Evolutionary conservation across 2,797 vertebrate genomes (phyloP), one percentile per base, ranked within the genome.

Genomic region (Pangasius sanitwongsei): DNA sequence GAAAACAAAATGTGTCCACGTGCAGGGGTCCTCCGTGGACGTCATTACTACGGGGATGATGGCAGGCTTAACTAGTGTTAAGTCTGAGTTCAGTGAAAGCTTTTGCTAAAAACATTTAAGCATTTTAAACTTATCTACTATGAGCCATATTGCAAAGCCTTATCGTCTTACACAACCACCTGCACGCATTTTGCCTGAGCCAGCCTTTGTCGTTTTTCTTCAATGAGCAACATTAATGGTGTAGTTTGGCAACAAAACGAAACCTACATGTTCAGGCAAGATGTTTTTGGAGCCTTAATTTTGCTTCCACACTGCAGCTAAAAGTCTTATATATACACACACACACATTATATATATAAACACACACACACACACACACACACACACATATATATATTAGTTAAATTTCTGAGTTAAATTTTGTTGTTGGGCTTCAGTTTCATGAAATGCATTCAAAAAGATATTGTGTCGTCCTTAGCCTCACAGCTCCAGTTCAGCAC

Each of bases 21-120:
- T 55, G 69, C 8, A n/a, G 57, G 88, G 78, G 59, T 57, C 61
- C 55, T 75, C 69, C 11, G 7, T 65, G 16, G 78, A 74, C 78
- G 78, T 89, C 85, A 89, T 31, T 75, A 74, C 65, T 89, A 85
- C 37, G 53, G 63, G 81, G 41, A 77, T 84, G 89, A 90, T 6
- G 83, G 72, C 55, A 72, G 34, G 78, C 84, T 77, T 89, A 86
- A 69, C n/a, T 2, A 55, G 88, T 77, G 87, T 84, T 89, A 87
- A 48, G 70, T 63, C 59, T 6, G 48, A 84, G 78, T 65, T 85
- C 44, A 77, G 75, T 28, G 44, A 87, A 67, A 85, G 28, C 12
- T 4, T 44, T 85, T 0, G 37, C 59, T 9, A 65, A 18, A 55
- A 50, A 34, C 28, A 83, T 31, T 2, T 53, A 67, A 67, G 41